A percentile compares a stretch with the other conserved stretches of the same genome.
These are phyloP conservation scores for Maconellicoccus hirsutus DNA, from an alignment of 1,140 invertebrate species.

Conservation along the genomic window DNA sequence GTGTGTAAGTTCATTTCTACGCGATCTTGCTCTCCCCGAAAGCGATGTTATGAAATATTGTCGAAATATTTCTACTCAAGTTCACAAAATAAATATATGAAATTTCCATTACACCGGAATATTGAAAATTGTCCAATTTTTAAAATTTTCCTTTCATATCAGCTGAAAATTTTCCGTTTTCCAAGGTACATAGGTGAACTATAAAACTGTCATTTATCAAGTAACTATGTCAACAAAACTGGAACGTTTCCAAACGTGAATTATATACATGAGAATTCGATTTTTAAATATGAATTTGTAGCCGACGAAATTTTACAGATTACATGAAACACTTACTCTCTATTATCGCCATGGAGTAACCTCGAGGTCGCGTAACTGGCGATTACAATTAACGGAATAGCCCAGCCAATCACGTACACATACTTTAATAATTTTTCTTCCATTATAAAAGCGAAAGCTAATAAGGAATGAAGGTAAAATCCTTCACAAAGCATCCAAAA, in stretches of 20 bases:
- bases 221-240: not conserved
- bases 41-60: too few relatives aligned
- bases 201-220: not conserved
- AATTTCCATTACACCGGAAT: too few relatives aligned
- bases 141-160: too few relatives aligned
- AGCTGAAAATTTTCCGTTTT: too few relatives aligned
- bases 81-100: too few relatives aligned
- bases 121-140: too few relatives aligned
- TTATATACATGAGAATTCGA: too few relatives aligned
- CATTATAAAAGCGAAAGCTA: slow-evolving; percentile 81
- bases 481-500: slow-evolving; percentile 93
- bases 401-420: slow-evolving; percentile 76
- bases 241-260: not conserved
- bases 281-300: not conserved
- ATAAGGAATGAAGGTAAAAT: slow-evolving; percentile 81
- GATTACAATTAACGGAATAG: slow-evolving; percentile 56
- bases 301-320: too few relatives aligned
- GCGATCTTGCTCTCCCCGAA: too few relatives aligned
- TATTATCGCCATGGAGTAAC: slow-evolving; percentile 33
- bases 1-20: too few relatives aligned
- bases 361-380: slow-evolving; percentile 52
- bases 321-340: slow-evolving; percentile 5
- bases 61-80: too few relatives aligned
- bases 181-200: too few relatives aligned
- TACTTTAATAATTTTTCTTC: slow-evolving; percentile 70